Conservation (phyloP, 2,113 vertebrate genomes). For the Phycodurus eques region DNA sequence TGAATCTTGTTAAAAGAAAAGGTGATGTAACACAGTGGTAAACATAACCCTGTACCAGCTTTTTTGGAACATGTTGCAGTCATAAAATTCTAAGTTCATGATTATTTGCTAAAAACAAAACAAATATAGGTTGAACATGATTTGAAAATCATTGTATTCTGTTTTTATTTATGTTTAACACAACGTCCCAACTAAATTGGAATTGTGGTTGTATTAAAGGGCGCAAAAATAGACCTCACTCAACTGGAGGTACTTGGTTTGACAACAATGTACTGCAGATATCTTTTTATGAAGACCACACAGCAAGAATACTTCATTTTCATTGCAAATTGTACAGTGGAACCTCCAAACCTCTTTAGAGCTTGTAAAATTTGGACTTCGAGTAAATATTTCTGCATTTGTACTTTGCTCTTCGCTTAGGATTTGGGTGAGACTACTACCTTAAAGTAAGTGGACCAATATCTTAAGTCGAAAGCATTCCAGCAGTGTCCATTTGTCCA, state of each 20-base stretch:
- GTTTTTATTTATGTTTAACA: no score
- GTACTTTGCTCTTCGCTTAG: neutral
- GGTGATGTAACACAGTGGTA: no score
- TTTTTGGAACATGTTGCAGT: no score
- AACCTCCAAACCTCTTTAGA: neutral
- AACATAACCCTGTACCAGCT: no score
- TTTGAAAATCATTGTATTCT: no score
- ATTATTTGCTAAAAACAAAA: no score
- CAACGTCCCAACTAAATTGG: no score
- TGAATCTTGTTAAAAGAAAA: no score
- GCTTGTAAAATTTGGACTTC: neutral
- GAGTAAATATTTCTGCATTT: neutral
- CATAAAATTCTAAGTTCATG: no score
- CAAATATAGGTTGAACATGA: no score
- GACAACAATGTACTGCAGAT: constrained; percentile 42
- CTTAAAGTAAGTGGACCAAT: neutral
- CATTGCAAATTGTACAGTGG: neutral
- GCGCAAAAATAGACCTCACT: constrained; percentile 42
- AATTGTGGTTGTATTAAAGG: constrained; percentile 4
- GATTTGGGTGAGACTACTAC: neutral
- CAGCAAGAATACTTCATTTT: neutral
- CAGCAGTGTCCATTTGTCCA: neutral
- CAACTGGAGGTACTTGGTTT: constrained; percentile 42
- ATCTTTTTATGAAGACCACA: neutral
- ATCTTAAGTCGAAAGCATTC: neutral